Base-by-base conservation (phyloP, 2,888 invertebrate genomes). In the Lepidocyrtinus sp. region DNA sequence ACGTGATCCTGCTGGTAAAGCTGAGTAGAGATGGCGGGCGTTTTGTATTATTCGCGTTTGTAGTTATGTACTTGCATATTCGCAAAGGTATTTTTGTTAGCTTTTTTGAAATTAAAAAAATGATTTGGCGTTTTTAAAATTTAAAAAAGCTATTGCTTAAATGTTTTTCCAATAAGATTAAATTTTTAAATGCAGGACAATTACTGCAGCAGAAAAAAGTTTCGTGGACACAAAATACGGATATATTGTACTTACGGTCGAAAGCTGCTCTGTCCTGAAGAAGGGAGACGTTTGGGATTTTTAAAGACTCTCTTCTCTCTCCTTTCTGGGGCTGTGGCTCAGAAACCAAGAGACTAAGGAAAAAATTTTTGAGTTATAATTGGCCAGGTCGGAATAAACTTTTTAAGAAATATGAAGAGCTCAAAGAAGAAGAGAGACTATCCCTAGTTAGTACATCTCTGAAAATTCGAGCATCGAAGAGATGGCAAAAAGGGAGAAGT, bases 181-280 rank as follows among this genome's bases (percentile, higher is more conserved):
- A 50, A 36, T 59, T n/a, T 21, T 59, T 69, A 75, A 27, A 61
- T 70, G 65, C 69, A 59, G 45, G 67, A 61, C 36, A 79, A 59
- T 59, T 59, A 21, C 12, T 2, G 19, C 22, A 21, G 59, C n/a
- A 59, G 59, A 59, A 59, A 59, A 15, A 21, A 59, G 21, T 59
- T 59, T 21, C 26, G 24, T 25, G n/a, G 59, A 61, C 75, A 79
- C 79, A 64, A 73, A 75, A 59, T 21, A 59, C 59, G 22, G 59
- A 59, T 59, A 59, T 59, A 36, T 59, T 73, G 67, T 87, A 96
- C 96, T 96, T 95, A 96, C 96, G 95, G 95, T 95, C 93, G 93
- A 94, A 94, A 95, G 96, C 95, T 95, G 95, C 95, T 96, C 96
- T 96, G 96, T 82, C 80, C 82, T 76, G 82, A 81, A 75, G 77